Evolutionary conservation across 2,113 vertebrate genomes (phyloP), one percentile per base, ranked within the genome.

Genomic region (Ariopsis seemanni): DNA sequence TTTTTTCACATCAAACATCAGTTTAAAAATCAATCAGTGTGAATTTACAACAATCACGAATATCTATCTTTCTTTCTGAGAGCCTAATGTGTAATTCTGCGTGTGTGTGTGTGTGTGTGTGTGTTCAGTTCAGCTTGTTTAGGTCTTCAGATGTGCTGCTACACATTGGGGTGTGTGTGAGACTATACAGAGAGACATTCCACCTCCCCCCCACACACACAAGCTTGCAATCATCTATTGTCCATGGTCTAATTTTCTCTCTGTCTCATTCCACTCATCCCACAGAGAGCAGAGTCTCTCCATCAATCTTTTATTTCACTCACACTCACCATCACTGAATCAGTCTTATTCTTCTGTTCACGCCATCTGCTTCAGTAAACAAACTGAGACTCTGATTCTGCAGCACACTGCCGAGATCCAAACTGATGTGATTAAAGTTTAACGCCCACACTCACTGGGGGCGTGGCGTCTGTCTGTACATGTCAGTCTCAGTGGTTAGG

Each of bases 201-300:
- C 72, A 48, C 34, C 72, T 20, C 22, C 34, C 72, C 72, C 20
- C 65, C 34, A 27, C 10, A 77, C 71, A 71, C 78, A 82, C 42
- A 82, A 63, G 72, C 75, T 53, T n/a, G 57, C 34, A 78, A 25
- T 14, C 57, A 79, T 42, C 20, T 17, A 58, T 58, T 58, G 14
- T 58, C 57, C 20, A 25, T 22, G 3, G 22, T n/a, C 25, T n/a
- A 22, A 4, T 67, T 71, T 30, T 72, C 27, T 20, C 50, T 53
- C 30, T 52, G 42, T 79, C 75, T 79, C 52, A 55, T 79, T 79
- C 75, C 75, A 53, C 75, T 79, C 48, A 79, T 53, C 75, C 75
- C 50, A 79, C 75, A 79, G 75, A 78, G 75, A 78, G 75, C 8
- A 75, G 72, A 25, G 20, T 75, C 71, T 42, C 42, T 75, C 42